Evolutionary conservation across 1,140 invertebrate genomes (phyloP).

Genomic region (Drosophila albomicans): DNA sequence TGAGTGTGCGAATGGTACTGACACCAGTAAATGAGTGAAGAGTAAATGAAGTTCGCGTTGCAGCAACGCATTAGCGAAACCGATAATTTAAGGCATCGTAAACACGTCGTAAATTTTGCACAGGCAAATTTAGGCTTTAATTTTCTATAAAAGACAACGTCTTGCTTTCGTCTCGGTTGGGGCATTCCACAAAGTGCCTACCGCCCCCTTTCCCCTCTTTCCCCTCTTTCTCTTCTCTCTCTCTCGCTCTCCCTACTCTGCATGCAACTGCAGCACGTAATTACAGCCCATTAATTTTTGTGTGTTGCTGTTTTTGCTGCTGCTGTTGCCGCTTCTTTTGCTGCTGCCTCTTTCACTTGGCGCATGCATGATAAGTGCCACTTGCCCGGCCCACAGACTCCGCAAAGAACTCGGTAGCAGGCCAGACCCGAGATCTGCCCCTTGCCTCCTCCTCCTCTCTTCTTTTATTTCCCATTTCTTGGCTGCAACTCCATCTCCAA

Average conservation of each 20-base stretch:
- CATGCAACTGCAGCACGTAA: conserved; percentile 57
- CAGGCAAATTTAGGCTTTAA: conserved; percentile 68
- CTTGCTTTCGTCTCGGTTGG: conserved; percentile 29
- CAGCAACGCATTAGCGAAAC: conserved; percentile 71
- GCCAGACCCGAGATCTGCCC: not conserved
- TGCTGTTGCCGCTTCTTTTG: conserved; percentile 10
- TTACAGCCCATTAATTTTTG: conserved; percentile 72
- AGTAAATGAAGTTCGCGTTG: conserved; percentile 65
- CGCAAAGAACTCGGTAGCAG: conserved; percentile 10
- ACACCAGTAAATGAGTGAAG: conserved; percentile 2
- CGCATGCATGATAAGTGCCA: conserved; percentile 71
- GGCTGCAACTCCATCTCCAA: not conserved
- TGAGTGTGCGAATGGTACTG: conserved; percentile 17
- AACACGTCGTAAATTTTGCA: conserved; percentile 81
- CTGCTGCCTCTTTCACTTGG: conserved; percentile 57
- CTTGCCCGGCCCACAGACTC: conserved; percentile 55
- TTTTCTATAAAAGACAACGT: conserved; percentile 59
- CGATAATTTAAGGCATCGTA: conserved; percentile 77
- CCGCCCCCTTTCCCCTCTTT: not conserved
- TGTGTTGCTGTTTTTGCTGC: conserved; percentile 30
- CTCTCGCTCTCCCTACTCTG: not conserved
- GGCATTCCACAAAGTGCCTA: conserved; percentile 15
- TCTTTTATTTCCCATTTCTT: conserved; percentile 48
- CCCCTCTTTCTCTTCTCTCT: not conserved
- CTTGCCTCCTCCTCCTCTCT: not conserved